Conservation (phyloP, 2,888 invertebrate genomes). For the Drosophila prolongata region DNA sequence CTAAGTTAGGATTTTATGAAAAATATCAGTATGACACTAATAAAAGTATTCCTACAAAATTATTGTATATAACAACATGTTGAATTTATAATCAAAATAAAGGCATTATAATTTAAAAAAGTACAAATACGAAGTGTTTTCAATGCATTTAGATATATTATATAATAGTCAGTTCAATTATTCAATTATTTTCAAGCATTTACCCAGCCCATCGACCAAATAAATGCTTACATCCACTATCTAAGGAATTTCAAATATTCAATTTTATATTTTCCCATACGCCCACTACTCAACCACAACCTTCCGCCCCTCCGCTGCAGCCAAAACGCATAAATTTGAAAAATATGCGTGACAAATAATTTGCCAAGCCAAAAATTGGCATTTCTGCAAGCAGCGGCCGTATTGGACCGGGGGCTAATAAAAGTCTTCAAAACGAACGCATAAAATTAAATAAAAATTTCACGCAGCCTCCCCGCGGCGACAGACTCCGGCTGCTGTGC, state of each 20-base stretch:
- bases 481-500: slow-evolving; percentile 59
- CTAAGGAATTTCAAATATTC: slow-evolving; percentile 14
- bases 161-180: no score
- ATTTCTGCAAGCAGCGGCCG: slow-evolving; percentile 8
- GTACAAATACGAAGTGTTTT: no score
- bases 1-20: no score
- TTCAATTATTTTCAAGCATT: background rate
- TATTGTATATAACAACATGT: no score
- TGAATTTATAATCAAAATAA: no score
- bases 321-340: slow-evolving; percentile 23
- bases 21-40: no score
- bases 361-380: slow-evolving; percentile 36
- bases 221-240: slow-evolving; percentile 3
- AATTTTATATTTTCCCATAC: slow-evolving; percentile 6
- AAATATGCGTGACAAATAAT: slow-evolving; percentile 50
- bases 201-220: slow-evolving; percentile 1
- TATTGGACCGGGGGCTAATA: slow-evolving; percentile 26
- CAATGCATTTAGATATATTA: no score
- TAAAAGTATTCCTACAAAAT: no score
- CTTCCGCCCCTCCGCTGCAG: background rate
- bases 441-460: slow-evolving; percentile 72
- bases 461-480: slow-evolving; percentile 55
- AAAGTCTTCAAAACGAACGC: slow-evolving; percentile 47
- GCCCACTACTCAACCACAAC: slow-evolving; percentile 13
- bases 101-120: no score